phyloP scores from a whole-genome alignment of 1,140 invertebrate genomes.

The Penaeus japonicus region DNA sequence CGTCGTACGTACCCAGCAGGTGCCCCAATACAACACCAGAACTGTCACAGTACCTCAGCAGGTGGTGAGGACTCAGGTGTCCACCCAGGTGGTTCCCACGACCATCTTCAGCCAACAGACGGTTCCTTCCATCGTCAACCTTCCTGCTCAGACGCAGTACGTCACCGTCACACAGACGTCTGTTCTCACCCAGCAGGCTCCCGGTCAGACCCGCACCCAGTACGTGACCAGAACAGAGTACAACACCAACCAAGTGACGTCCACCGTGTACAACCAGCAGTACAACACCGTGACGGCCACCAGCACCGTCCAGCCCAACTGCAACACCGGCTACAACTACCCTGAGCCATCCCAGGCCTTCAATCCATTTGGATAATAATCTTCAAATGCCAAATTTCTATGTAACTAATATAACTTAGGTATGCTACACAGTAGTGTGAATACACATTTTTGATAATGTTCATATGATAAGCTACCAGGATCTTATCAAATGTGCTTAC shows the following conservation, averaged over 20 bases:
- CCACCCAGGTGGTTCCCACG: conserved; percentile 45
- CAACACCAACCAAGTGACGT: conserved; percentile 47
- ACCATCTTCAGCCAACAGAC: conserved; percentile 37
- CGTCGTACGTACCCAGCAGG: conserved; percentile 43
- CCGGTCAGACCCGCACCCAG: conserved; percentile 30
- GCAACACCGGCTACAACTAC: conserved; percentile 47
- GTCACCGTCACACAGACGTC: conserved; percentile 27
- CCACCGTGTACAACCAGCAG: conserved; percentile 24
- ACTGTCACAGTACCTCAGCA: conserved; percentile 28
- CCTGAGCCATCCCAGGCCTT: conserved; percentile 7
- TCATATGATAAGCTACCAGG: too few species aligned
- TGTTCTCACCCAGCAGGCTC: conserved; percentile 24
- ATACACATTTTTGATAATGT: background rate
- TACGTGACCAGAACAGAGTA: conserved; percentile 33
- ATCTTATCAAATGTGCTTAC: too few species aligned
- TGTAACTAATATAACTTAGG: background rate
- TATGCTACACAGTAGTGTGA: background rate
- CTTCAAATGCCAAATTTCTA: background rate
- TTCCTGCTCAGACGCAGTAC: conserved; percentile 34
- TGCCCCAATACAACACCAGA: conserved; percentile 47
- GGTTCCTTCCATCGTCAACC: conserved; percentile 13
- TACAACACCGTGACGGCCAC: conserved; percentile 46
- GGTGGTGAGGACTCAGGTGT: conserved; percentile 32
- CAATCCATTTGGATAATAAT: conserved; percentile 23
- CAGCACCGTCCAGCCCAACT: conserved; percentile 9